Conservation (phyloP, 2,113 vertebrate genomes). For the Pardalotus punctatus region DNA sequence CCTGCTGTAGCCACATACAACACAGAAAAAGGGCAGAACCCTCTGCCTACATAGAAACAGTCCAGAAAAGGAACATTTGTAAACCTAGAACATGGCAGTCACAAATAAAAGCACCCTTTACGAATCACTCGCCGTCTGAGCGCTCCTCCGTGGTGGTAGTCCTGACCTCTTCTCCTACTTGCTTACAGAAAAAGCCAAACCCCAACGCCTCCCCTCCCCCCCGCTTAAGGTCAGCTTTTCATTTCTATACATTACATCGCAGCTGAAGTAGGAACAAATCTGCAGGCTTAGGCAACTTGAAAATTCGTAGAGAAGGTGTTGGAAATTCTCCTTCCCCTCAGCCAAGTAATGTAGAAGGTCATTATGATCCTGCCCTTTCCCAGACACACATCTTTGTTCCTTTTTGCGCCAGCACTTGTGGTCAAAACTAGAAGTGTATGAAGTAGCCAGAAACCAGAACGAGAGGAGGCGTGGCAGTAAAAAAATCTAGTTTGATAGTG, state of each 20-base stretch:
- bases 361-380: background rate
- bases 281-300: background rate
- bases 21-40: background rate
- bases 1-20: rapidly evolving
- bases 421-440: background rate
- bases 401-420: rapidly evolving
- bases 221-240: background rate
- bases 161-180: too few relatives aligned
- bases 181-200: background rate
- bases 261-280: background rate
- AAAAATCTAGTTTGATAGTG: rapidly evolving
- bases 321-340: background rate
- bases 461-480: background rate
- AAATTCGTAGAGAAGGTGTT: background rate
- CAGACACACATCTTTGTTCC: background rate
- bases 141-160: rapidly evolving
- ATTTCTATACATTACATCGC: rapidly evolving
- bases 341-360: background rate
- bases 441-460: background rate
- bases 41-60: rapidly evolving
- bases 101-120: background rate
- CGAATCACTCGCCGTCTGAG: rapidly evolving
- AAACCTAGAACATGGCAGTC: rapidly evolving
- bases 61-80: background rate
- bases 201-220: rapidly evolving